Conservation (phyloP, 2,797 vertebrate species). For the Enteromius viviparus region DNA sequence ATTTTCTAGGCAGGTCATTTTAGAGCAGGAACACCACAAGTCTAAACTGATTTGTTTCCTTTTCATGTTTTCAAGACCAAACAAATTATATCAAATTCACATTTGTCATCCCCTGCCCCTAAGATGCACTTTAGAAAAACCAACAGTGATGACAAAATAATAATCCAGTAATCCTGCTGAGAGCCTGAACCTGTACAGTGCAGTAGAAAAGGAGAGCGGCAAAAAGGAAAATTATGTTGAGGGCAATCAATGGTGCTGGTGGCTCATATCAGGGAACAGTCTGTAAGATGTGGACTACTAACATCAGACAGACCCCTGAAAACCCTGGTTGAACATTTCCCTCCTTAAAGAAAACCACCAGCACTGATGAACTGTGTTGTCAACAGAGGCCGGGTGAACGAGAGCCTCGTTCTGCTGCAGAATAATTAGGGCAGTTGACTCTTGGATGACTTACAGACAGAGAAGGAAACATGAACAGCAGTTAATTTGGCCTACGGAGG, state of each 20-base stretch:
- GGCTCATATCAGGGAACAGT: background rate
- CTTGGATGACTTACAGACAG: background rate
- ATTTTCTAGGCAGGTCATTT: background rate
- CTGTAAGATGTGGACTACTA: background rate
- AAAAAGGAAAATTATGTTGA: slow-evolving; percentile 8
- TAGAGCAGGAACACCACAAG: background rate
- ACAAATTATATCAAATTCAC: background rate
- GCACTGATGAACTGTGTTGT: slow-evolving; percentile 18
- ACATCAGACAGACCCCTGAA: background rate
- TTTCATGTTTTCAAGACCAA: background rate
- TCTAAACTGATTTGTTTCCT: background rate
- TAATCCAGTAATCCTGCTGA: background rate
- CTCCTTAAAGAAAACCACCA: slow-evolving; percentile 16
- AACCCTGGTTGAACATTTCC: background rate
- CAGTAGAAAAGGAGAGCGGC: background rate
- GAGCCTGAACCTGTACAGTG: background rate
- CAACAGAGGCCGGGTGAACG: background rate
- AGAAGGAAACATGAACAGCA: background rate
- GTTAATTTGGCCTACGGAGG: slow-evolving; percentile 8
- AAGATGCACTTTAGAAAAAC: background rate
- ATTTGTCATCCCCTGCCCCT: background rate
- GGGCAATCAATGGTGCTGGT: background rate
- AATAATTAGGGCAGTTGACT: slow-evolving; percentile 28
- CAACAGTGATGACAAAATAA: background rate
- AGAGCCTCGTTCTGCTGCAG: slow-evolving; percentile 3